phyloP scores from a whole-genome alignment of 2,888 invertebrate species.

The Agonopterix arenella region DNA sequence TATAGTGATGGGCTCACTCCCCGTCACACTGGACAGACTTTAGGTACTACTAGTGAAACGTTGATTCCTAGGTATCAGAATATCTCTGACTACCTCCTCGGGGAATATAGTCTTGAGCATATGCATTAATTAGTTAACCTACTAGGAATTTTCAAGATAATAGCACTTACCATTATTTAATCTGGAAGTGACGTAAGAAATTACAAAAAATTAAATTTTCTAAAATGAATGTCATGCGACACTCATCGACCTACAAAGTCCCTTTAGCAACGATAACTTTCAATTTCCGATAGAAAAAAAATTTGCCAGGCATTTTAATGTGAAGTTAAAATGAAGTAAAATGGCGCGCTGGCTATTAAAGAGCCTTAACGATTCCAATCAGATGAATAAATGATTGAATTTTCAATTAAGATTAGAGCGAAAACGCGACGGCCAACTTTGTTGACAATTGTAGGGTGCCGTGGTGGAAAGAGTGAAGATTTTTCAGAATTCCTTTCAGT shows the following conservation, averaged over 20 bases:
- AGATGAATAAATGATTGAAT: conserved; percentile 74
- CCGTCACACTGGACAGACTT: no score
- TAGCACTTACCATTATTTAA: no score
- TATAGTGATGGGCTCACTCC: no score
- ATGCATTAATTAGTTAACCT: no score
- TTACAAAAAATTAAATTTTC: no score
- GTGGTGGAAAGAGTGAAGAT: conserved; percentile 26
- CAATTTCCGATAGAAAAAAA: conserved; percentile 37
- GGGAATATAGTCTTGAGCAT: no score
- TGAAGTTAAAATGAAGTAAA: conserved; percentile 52
- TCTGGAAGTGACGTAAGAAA: no score
- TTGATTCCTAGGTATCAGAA: no score
- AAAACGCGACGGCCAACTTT: conserved; percentile 45
- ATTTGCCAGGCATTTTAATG: conserved; percentile 52
- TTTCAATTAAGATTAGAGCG: conserved; percentile 68
- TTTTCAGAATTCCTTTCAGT: conserved; percentile 1
- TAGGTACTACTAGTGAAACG: no score
- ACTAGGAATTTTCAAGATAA: no score
- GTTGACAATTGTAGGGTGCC: conserved; percentile 50
- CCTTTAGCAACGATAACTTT: conserved; percentile 19
- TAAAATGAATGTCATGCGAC: background rate
- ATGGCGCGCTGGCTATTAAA: conserved; percentile 56
- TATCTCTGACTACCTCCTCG: no score
- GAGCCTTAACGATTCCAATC: conserved; percentile 60
- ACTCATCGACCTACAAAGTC: conserved; percentile 1